Evolutionary conservation across 2,888 invertebrate species (phyloP), one percentile per base, ranked within the genome.

Genomic region (Chironomus tentans): DNA sequence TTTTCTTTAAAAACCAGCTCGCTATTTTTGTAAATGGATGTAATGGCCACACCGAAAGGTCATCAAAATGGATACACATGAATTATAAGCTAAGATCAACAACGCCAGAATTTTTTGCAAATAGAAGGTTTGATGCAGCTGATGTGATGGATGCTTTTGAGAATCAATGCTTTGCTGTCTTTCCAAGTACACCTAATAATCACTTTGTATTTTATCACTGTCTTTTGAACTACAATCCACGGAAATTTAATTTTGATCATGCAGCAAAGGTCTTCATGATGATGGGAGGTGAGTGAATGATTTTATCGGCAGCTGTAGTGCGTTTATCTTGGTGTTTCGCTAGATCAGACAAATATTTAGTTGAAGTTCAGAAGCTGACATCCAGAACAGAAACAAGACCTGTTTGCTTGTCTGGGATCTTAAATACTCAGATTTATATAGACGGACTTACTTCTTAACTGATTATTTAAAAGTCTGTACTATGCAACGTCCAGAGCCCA

Each of bases 11-110:
- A 68, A 15, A 28, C 46, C 46, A 71, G 56, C 56, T 56, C 6
- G 7, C 18, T 22, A 24, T 38, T n/a, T 87, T 87, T 78, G 81
- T 86, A 28, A 82, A 87, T 78, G 86, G 87, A 74, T 87, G 87
- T 79, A 83, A 85, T 77, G 85, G 82, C 76, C 80, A 86, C 70
- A 78, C 83, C 71, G 84, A 84, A 28, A 81, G 81, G 4, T 84
- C 85, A 0, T 83, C 85, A 78, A 82, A 80, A 46, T 87, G 87
- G 76, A 85, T 87, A 78, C 79, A 81, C 21, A 80, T 81, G 24
- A 87, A 85, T 79, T 87, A 85, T 79, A 81, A 80, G 48, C 79
- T 85, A 47, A 82, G 85, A 76, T 80, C 81, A 38, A 81, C 81
- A 12, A 82, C 82, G 0, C 86, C 86, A 2, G 85, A 87, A 78